Base-by-base conservation (phyloP, 2,888 invertebrate genomes). In the Lepidonotus clava region DNA sequence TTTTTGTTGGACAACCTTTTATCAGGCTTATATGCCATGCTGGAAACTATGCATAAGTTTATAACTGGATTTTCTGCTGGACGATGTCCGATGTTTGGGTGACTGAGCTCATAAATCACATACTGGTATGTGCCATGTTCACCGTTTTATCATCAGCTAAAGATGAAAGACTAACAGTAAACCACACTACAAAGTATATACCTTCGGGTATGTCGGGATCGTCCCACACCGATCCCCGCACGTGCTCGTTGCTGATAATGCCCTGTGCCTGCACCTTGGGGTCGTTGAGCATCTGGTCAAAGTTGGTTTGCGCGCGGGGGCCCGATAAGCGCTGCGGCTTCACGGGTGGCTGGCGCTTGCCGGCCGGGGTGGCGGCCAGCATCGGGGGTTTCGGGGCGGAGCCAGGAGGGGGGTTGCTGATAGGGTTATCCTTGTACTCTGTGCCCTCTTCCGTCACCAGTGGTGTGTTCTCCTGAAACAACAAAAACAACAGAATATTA, bases 171-270 rank as follows among this genome's bases (percentile, higher is more conserved):
- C n/a, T n/a, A n/a, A n/a, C n/a, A n/a, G n/a, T n/a, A n/a, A n/a
- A n/a, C n/a, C n/a, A n/a, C n/a, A n/a, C n/a, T n/a, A n/a, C n/a
- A n/a, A n/a, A 18, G 46, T 46, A 51, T 80, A 28, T 80, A 87
- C 85, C 85, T 36, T 87, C 85, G 32, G 87, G 86, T n/a, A 86
- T 66, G 24, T 87, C 87, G 36, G 88, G 88, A 34, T 88, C 88
- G 40, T 88, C 88, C 88, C 88, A 88, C n/a, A 86, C 66, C 21
- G 51, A 86, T 21, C 77, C 86, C 83, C 61, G 67, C 4, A 87
- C 41, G n/a, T 66, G 46, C 51, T 40, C 83, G 66, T 83, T 86
- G n/a, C 86, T 61, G 32, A 67, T 67, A 36, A 86, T 83, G 28
- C 86, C 86, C 51, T 86, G 83, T 36, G 40, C 46, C 28, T n/a